These are phyloP conservation scores for Stenichneumon culpator DNA, from an alignment of 2,888 invertebrate genomes.

Conservation along the genomic window DNA sequence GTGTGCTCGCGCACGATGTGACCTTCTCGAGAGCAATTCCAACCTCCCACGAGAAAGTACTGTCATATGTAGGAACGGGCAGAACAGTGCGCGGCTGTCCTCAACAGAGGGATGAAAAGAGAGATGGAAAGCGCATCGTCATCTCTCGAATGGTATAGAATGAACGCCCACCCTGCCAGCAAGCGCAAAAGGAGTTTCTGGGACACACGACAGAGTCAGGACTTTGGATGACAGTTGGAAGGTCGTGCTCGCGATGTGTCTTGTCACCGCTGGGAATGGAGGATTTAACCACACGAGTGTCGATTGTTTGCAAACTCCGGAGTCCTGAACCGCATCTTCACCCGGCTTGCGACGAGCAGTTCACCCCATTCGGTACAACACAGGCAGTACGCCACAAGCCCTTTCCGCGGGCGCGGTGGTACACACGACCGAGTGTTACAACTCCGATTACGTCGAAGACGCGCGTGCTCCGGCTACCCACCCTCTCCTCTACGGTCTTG, in stretches of 20 bases:
- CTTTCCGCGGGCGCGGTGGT: conserved; percentile 10
- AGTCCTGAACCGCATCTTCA: conserved; percentile 72
- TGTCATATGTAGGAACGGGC: conserved; percentile 34
- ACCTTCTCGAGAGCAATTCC: conserved; percentile 18
- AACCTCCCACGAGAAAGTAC: conserved; percentile 29
- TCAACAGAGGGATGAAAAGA: conserved; percentile 21
- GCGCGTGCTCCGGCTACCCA: not conserved
- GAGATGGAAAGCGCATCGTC: conserved; percentile 48
- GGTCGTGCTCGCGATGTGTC: conserved; percentile 74
- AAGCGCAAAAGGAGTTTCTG: conserved; percentile 27
- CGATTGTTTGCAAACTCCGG: conserved; percentile 76
- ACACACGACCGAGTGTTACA: conserved; percentile 37
- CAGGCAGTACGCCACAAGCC: not conserved
- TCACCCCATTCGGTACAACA: conserved; percentile 3
- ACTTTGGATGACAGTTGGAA: conserved; percentile 74
- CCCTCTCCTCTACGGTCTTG: not conserved
- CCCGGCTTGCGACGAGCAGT: conserved; percentile 39
- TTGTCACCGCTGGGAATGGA: conserved; percentile 58
- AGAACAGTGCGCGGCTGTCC: conserved; percentile 31
- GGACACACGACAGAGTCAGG: conserved; percentile 75
- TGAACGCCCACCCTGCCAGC: conserved; percentile 27
- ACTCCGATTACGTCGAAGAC: conserved; percentile 45
- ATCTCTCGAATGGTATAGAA: conserved; percentile 54
- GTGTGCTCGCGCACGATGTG: conserved; percentile 10
- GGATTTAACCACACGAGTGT: conserved; percentile 75